phyloP scores from a whole-genome alignment of 2,113 vertebrate genomes.

The Zapus hudsonius region DNA sequence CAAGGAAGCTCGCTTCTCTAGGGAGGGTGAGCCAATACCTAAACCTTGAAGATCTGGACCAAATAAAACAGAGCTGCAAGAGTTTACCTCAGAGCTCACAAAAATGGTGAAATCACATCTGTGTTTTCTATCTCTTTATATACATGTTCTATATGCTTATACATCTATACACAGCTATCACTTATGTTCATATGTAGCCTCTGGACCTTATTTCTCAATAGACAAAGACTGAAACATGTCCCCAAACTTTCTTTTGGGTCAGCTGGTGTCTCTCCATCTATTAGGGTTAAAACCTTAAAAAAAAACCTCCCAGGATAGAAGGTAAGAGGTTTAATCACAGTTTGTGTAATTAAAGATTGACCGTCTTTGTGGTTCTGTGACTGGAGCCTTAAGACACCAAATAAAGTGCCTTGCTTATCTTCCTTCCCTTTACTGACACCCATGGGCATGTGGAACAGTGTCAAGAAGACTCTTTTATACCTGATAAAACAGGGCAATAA shows the following conservation, averaged over 20 bases:
- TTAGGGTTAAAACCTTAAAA: background rate
- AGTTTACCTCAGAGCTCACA: background rate
- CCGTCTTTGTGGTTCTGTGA: slow-evolving; percentile 9
- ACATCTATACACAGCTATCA: background rate
- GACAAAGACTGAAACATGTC: slow-evolving; percentile 6
- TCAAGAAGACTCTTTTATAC: slow-evolving; percentile 54
- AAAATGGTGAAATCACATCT: slow-evolving; percentile 17
- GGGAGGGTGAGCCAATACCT: background rate
- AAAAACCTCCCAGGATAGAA: background rate
- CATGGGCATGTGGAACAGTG: slow-evolving; percentile 28
- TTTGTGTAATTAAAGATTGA: slow-evolving; percentile 36
- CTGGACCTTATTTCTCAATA: slow-evolving; percentile 17
- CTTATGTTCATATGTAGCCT: background rate
- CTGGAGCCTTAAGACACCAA: slow-evolving; percentile 46
- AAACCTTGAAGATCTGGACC: slow-evolving; percentile 27
- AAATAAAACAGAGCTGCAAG: slow-evolving; percentile 8
- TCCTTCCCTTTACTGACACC: background rate
- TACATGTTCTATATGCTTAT: background rate
- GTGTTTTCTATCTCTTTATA: background rate
- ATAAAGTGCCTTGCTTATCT: slow-evolving; percentile 42
- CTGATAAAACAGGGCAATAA: slow-evolving; percentile 59
- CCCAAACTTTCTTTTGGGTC: slow-evolving; percentile 30
- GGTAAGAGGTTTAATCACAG: background rate
- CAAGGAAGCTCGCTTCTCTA: slow-evolving; percentile 9
- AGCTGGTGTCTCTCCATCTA: background rate